phyloP scores from a whole-genome alignment of 92 coral and sea anemone genomes.

The Umimayanthus chanpuru region DNA sequence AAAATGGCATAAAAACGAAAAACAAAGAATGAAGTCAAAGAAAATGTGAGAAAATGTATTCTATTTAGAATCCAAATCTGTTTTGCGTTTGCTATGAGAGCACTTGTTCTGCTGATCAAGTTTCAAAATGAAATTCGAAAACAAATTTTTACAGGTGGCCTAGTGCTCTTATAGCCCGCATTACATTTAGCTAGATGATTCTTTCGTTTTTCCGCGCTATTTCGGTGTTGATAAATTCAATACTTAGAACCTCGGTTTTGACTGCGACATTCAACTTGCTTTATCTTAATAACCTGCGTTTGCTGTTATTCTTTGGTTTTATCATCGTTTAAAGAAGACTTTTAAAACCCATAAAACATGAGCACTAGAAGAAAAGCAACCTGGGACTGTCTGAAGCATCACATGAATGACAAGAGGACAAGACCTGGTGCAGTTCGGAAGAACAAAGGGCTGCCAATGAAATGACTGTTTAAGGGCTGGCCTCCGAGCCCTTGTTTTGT shows the following conservation, averaged over 20 bases:
- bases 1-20: no score
- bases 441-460: slow-evolving; percentile 46
- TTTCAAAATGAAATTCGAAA: not conserved
- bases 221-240: slow-evolving; percentile 14
- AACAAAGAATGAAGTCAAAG: no score
- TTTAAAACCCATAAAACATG: not conserved
- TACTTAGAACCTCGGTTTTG: slow-evolving; percentile 16
- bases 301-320: not conserved
- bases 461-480: slow-evolving; percentile 29
- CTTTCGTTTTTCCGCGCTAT: slow-evolving; percentile 21
- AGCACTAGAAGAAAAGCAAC: slow-evolving; percentile 16
- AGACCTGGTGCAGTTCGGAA: not conserved
- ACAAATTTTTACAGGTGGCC: slow-evolving; percentile 18
- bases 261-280: slow-evolving; percentile 3
- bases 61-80: no score
- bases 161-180: slow-evolving; percentile 41
- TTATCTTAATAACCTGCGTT: not conserved
- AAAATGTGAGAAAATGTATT: no score
- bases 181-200: slow-evolving; percentile 21
- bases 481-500: slow-evolving; percentile 50
- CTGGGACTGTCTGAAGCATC: not conserved
- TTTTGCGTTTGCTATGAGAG: no score
- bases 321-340: not conserved
- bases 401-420: no score
- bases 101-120: no score